Evolutionary conservation across 2,113 vertebrate genomes (phyloP).

Genomic region (Collichthys lucidus): DNA sequence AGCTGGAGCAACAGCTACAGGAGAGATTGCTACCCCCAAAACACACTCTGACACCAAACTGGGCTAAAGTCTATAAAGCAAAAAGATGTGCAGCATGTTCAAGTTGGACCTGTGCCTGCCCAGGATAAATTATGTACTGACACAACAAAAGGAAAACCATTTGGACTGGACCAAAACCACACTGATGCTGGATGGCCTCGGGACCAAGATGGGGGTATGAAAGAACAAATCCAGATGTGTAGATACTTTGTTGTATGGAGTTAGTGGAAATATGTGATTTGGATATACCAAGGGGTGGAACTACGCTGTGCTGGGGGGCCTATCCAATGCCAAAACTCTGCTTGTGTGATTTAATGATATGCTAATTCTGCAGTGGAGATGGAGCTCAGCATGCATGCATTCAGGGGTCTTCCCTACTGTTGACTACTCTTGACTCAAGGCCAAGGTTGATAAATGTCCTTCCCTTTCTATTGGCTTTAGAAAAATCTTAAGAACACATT

Average conservation of each 20-base stretch:
- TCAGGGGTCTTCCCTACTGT: slow-evolving; percentile 13
- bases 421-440: slow-evolving; percentile 6
- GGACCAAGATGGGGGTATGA: neutral
- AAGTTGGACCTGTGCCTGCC: slow-evolving; percentile 29
- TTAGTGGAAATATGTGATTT: slow-evolving; percentile 7
- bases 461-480: neutral
- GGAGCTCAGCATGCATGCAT: slow-evolving; percentile 19
- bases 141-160: slow-evolving; percentile 34
- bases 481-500: neutral
- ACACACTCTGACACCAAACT: slow-evolving; percentile 12
- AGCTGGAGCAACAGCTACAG: slow-evolving; percentile 61
- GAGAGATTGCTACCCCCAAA: slow-evolving; percentile 37
- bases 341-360: slow-evolving; percentile 20
- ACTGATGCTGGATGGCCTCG: neutral
- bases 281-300: neutral
- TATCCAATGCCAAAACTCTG: slow-evolving; percentile 20
- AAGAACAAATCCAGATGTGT: slow-evolving; percentile 1
- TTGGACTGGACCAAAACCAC: slow-evolving; percentile 7
- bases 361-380: slow-evolving; percentile 39
- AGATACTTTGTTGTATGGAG: neutral
- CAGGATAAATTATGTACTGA: slow-evolving; percentile 21
- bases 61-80: slow-evolving; percentile 36
- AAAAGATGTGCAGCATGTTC: slow-evolving; percentile 30
- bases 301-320: neutral
- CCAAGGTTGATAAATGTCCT: slow-evolving; percentile 11